phyloP scores from a whole-genome alignment of 1,140 invertebrate genomes.

The Hylaeus volcanicus region DNA sequence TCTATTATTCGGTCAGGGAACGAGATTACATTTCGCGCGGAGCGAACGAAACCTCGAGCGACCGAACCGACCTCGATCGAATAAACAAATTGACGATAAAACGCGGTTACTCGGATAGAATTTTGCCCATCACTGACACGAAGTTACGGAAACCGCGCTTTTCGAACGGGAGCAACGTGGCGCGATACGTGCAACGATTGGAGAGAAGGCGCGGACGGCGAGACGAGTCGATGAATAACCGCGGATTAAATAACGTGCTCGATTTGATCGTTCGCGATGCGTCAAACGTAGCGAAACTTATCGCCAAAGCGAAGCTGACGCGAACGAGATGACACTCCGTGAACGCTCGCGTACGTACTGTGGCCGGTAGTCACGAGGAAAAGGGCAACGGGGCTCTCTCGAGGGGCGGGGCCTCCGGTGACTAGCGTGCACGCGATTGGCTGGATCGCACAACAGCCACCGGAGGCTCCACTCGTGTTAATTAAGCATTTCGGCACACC shows the following conservation, averaged over 20 bases:
- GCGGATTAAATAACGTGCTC: not conserved
- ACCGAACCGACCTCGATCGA: too few species aligned
- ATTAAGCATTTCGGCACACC: constrained; percentile 77
- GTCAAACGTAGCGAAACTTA: not conserved
- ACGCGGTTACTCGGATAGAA: too few species aligned
- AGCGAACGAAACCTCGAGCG: too few species aligned
- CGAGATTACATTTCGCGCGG: too few species aligned
- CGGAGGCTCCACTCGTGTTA: constrained; percentile 70
- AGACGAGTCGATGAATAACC: not conserved
- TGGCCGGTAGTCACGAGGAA: constrained; percentile 78
- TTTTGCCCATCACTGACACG: not conserved
- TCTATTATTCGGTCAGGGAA: too few species aligned
- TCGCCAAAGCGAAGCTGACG: constrained; percentile 32
- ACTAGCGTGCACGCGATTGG: constrained; percentile 63
- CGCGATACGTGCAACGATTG: not conserved
- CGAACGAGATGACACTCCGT: constrained; percentile 64
- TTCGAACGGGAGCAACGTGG: not conserved
- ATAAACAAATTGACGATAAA: too few species aligned
- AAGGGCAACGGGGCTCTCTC: constrained; percentile 73
- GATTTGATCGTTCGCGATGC: not conserved
- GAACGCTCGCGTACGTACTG: constrained; percentile 78
- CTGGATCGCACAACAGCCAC: constrained; percentile 57
- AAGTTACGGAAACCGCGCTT: constrained; percentile 1
- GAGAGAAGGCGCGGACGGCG: not conserved
- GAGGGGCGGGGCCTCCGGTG: constrained; percentile 64